Conservation (phyloP, 2,888 invertebrate genomes). For the Coelopa pilipes region DNA sequence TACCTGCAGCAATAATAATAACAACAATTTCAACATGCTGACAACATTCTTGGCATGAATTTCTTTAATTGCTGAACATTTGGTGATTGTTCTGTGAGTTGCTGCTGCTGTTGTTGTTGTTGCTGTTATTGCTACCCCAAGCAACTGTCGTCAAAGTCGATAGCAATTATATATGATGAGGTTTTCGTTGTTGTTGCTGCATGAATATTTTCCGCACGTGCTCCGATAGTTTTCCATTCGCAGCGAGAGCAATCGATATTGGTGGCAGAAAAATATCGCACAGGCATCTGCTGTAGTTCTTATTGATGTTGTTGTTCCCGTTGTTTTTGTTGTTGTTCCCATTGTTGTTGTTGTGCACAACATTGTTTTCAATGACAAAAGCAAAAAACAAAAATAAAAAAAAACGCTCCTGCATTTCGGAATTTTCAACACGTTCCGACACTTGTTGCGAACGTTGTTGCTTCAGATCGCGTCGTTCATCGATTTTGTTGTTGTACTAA, state of each 20-base stretch:
- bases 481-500: too few species aligned
- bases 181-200: not conserved
- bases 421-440: not conserved
- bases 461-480: too few species aligned
- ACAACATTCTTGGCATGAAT: too few species aligned
- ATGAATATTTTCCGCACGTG: constrained; percentile 21
- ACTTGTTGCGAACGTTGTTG: not conserved
- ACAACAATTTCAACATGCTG: too few species aligned
- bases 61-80: too few species aligned
- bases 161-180: not conserved
- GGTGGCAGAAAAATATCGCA: not conserved
- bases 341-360: not conserved
- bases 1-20: too few species aligned
- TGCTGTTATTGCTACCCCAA: not conserved
- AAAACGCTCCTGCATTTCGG: not conserved
- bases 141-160: too few species aligned
- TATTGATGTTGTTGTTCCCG: not conserved
- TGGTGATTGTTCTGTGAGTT: too few species aligned
- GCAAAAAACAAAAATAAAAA: not conserved
- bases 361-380: too few species aligned
- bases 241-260: not conserved
- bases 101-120: not conserved
- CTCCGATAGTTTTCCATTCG: not conserved
- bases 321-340: not conserved
- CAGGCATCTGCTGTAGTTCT: not conserved